Evolutionary conservation across 2,888 invertebrate species (phyloP).

Genomic region (Notodonta ziczac): DNA sequence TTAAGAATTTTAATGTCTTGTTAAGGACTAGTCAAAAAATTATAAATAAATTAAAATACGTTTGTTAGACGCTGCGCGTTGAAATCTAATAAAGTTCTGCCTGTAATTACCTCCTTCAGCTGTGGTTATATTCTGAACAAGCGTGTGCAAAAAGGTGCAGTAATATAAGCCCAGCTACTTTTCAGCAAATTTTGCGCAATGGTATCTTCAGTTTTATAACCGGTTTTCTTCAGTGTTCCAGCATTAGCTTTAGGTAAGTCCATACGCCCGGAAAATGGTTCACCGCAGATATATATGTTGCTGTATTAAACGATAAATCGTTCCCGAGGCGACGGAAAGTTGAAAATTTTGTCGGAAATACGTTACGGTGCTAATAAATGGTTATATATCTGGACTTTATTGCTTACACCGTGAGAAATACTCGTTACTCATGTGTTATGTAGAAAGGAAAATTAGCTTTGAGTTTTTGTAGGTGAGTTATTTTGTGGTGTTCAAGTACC

Average conservation of each 20-base stretch:
- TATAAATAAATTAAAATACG: too few relatives aligned
- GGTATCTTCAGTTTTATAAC: conserved; percentile 27
- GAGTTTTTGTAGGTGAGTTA: not conserved
- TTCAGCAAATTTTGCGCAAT: not conserved
- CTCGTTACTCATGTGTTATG: not conserved
- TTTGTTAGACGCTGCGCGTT: too few relatives aligned
- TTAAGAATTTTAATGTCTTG: too few relatives aligned
- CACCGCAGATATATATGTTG: conserved; percentile 29
- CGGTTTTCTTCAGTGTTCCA: conserved; percentile 19
- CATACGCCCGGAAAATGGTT: conserved; percentile 21
- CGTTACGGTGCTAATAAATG: conserved; percentile 38
- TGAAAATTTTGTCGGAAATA: conserved; percentile 40
- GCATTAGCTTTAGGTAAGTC: conserved; percentile 25
- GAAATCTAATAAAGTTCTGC: too few relatives aligned
- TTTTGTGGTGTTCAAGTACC: not conserved
- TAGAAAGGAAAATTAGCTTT: conserved; percentile 1
- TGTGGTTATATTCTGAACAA: too few relatives aligned
- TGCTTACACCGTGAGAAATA: conserved; percentile 8
- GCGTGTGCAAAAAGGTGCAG: too few relatives aligned
- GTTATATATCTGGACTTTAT: conserved; percentile 34
- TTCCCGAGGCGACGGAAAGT: conserved; percentile 39
- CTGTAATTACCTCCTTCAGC: too few relatives aligned
- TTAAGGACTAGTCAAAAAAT: too few relatives aligned
- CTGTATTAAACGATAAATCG: conserved; percentile 50
- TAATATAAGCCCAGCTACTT: not conserved